These are phyloP conservation scores for Meghimatium bilineatum DNA, from an alignment of 2,888 invertebrate species.

Conservation along the genomic window DNA sequence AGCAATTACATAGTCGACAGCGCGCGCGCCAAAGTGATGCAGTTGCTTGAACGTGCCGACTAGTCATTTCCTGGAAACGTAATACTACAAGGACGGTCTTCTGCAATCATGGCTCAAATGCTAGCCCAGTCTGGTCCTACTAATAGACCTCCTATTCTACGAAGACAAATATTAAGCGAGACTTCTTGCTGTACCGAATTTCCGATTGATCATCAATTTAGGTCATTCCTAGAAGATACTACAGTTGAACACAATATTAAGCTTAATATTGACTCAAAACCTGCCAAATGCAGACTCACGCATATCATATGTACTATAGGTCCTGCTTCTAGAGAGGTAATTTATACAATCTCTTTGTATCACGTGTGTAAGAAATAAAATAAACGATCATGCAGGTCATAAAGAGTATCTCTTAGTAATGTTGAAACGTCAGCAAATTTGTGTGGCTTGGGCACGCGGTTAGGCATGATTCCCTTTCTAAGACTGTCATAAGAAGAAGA, in stretches of 20 bases:
- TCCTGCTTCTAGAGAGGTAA: conserved; percentile 85
- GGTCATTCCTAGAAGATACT: conserved; percentile 78
- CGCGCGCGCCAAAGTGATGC: background rate
- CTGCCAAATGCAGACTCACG: conserved; percentile 90
- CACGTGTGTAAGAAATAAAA: no score
- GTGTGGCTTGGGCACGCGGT: no score
- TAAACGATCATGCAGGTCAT: no score
- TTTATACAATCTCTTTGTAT: no score
- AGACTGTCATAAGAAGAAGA: no score
- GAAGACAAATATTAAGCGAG: background rate
- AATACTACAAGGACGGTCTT: background rate
- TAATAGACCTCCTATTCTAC: background rate
- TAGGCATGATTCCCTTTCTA: no score
- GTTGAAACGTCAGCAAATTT: no score
- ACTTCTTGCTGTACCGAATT: background rate
- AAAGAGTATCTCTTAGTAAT: no score
- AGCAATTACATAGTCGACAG: background rate
- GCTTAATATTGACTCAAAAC: conserved; percentile 93
- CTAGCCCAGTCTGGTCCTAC: conserved; percentile 7
- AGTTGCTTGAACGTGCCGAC: background rate
- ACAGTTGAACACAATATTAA: conserved; percentile 95
- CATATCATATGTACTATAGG: conserved; percentile 97
- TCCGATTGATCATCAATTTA: conserved; percentile 65
- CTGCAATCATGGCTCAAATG: conserved; percentile 37
- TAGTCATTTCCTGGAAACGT: conserved; percentile 16